Conservation (phyloP, 2,888 invertebrate genomes). For the Xylophagus ater region DNA sequence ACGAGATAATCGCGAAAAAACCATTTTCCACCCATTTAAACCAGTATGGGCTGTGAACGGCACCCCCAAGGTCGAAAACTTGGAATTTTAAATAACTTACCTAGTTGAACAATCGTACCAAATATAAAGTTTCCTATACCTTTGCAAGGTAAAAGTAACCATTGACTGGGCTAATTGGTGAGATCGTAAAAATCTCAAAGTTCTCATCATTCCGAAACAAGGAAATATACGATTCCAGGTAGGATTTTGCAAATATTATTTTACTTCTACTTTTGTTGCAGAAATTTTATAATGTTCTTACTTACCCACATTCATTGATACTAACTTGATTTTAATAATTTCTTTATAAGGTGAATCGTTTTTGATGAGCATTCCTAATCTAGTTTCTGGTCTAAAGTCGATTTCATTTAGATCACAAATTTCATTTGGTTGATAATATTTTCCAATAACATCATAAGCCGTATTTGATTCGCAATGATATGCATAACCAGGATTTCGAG, state of each 20-base stretch:
- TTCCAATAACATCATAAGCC: slow-evolving; percentile 26
- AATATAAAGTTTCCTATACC: too few species aligned
- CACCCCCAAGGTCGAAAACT: too few species aligned
- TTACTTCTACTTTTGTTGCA: background rate
- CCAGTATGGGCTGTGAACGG: too few species aligned
- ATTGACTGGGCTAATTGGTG: too few species aligned
- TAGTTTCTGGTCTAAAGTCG: slow-evolving; percentile 24
- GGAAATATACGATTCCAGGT: too few species aligned
- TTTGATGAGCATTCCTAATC: slow-evolving; percentile 22
- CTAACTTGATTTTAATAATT: slow-evolving; percentile 24
- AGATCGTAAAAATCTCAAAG: too few species aligned
- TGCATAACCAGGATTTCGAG: slow-evolving; percentile 29
- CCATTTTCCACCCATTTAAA: too few species aligned
- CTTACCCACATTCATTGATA: background rate
- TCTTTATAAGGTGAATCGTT: slow-evolving; percentile 31
- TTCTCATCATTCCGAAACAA: too few species aligned
- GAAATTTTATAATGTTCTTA: background rate
- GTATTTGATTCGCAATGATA: slow-evolving; percentile 29
- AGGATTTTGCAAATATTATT: slow-evolving; percentile 1
- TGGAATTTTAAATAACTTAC: too few species aligned
- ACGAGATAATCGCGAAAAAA: too few species aligned
- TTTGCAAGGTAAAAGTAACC: too few species aligned
- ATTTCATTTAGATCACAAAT: slow-evolving; percentile 36
- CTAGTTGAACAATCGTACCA: too few species aligned
- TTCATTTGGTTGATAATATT: slow-evolving; percentile 29